Base-by-base conservation (phyloP, 1,140 invertebrate species). In the Leguminivora glycinivorella region DNA sequence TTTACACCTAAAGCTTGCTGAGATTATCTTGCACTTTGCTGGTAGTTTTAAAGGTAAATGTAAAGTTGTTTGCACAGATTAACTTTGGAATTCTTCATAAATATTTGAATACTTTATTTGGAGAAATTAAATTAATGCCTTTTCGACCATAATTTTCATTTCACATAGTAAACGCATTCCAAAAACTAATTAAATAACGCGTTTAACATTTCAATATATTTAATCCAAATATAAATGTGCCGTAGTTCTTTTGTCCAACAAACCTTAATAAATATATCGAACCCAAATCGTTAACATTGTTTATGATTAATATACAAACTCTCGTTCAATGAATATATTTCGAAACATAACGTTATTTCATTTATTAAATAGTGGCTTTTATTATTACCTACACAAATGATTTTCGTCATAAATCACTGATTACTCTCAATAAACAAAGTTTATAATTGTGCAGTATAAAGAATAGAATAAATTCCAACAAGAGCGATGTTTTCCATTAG, bases 401-500 rank as follows among this genome's bases (percentile, higher is more conserved):
- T 38, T 38, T 38, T 14, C 12, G 4, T 38, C 12, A 14, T 6
- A 31, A 38, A 19, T 6, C 19, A 52, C 47, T 52, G 47, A 52
- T 52, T 52, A 52, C 47, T 52, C 2, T 22, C 3, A 52, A 22
- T 22, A 52, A 22, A 22, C 2, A 52, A 52, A 22, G 5, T 52
- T 52, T 52, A 22, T 52, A 52, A 52, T 22, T 22, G 47, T 52
- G n/a, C 14, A 7, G 47, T 52, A 52, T 52, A 52, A 40, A 43
- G 12, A 68, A 40, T 31, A 40, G 40, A 31, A 47, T 68, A 34
- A 68, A 47, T 43, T 47, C 67, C 22, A 68, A 12, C 38, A n/a
- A 31, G 58, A 63, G 26, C 26, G 58, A 63, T 63, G 58, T 63
- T 63, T 29, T 63, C 67, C 40, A 47, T 47, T 68, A 43, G 67